These are phyloP conservation scores for Syngnathoides biaculeatus DNA, from an alignment of 2,113 vertebrate species.

Conservation along the genomic window DNA sequence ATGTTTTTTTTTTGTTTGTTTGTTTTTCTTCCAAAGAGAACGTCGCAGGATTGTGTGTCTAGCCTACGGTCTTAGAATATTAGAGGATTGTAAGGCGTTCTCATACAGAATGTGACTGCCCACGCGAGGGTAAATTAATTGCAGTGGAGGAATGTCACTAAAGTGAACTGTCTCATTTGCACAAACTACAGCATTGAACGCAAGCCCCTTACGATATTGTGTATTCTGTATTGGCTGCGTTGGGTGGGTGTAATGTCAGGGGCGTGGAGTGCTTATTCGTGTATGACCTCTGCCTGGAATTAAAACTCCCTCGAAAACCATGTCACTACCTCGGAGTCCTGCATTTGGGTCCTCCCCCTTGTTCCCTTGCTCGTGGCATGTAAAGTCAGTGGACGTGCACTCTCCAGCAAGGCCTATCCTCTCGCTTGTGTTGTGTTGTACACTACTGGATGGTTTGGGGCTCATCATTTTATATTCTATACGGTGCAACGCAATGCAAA, in stretches of 20 bases:
- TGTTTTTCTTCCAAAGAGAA: too few species aligned
- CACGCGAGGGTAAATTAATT: conserved; percentile 26
- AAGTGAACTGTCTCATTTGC: conserved; percentile 45
- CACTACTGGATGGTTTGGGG: conserved; percentile 19
- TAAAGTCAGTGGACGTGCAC: conserved; percentile 45
- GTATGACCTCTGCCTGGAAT: too few species aligned
- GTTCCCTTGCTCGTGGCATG: too few species aligned
- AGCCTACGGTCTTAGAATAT: conserved; percentile 6
- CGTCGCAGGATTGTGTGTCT: conserved; percentile 14
- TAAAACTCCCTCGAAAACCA: too few species aligned
- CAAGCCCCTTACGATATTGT: neutral
- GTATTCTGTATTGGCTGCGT: conserved; percentile 4
- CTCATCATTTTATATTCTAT: conserved; percentile 10
- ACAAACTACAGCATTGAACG: conserved; percentile 11
- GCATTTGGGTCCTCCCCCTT: too few species aligned
- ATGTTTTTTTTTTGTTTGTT: too few species aligned
- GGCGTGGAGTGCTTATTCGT: too few species aligned
- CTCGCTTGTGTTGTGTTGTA: conserved; percentile 16
- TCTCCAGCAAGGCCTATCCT: conserved; percentile 27
- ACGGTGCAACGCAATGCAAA: conserved; percentile 1
- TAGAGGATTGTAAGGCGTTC: conserved; percentile 13
- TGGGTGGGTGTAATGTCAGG: conserved; percentile 40
- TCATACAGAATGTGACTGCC: conserved; percentile 22
- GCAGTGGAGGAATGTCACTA: conserved; percentile 44
- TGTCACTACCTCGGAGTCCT: too few species aligned